Evolutionary conservation across 2,888 invertebrate genomes (phyloP), one percentile per base, ranked within the genome.

Genomic region (Keiferia lycopersicella): DNA sequence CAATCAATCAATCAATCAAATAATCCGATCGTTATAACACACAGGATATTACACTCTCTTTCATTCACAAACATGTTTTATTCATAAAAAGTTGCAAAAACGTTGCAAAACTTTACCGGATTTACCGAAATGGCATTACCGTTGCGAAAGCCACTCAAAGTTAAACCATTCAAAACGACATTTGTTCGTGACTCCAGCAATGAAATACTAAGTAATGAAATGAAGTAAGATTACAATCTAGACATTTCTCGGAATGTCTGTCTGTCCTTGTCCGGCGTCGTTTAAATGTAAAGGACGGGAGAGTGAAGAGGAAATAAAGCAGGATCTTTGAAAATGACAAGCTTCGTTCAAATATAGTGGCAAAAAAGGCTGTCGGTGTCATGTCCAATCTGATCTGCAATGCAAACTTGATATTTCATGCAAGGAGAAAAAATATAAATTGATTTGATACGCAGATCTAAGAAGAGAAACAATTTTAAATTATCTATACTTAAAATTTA

Each of bases 161-260:
- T 6, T 26, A 41, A 60, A 20, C 60, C 60, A 60, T 51, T 45
- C 39, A 48, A 64, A 56, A 64, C 61, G 51, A 41, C 30, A 16
- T 57, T 30, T n/a, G 50, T 64, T 56, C 64, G 64, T 53, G 51
- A 60, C 56, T 26, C n/a, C 16, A 26, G 34, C 56, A 16, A 56
- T 34, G 30, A 56, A 26, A 53, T 53, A 56, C 26, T 34, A 34
- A 56, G 56, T 56, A 16, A 34, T 56, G 56, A 30, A 16, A 34
- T 56, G 56, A 16, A 34, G 56, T 34, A 56, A 34, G 56, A 56
- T 26, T 56, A 16, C 0, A 26, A 26, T 34, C 26, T 56, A 34
- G 30, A 56, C 26, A 34, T 34, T 56, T 34, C 56, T 56, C 2
- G 34, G 26, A 56, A 34, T 34, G 56, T 34, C 26, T 34, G 56